Evolutionary conservation across 2,113 vertebrate genomes (phyloP).

Genomic region (Bujurquina vittata): DNA sequence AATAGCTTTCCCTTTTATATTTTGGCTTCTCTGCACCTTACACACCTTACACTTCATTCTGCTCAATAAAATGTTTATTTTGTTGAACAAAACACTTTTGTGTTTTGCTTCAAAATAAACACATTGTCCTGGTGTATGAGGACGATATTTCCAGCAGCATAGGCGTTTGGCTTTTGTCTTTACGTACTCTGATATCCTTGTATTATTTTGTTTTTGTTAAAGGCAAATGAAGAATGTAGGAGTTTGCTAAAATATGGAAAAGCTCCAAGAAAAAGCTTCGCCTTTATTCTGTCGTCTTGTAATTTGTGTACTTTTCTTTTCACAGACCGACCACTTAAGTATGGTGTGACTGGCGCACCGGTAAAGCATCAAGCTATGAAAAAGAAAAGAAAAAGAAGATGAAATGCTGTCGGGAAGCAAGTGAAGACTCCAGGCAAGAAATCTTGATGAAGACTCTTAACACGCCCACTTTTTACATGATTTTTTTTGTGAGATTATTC

Average conservation of each 20-base stretch:
- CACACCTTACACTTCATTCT: background rate
- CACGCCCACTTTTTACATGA: background rate
- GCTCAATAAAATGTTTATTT: background rate
- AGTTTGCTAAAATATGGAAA: background rate
- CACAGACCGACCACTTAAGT: constrained; percentile 40
- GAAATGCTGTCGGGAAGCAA: background rate
- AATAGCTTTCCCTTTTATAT: too few species aligned
- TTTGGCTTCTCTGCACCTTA: background rate
- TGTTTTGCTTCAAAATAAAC: background rate
- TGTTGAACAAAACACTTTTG: background rate
- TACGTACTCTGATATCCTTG: too few species aligned
- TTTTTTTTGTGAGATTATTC: background rate
- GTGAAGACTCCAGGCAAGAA: background rate
- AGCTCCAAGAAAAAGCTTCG: background rate
- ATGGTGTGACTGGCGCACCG: background rate
- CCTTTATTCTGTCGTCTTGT: background rate
- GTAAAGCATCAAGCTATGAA: background rate
- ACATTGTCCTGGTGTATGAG: too few species aligned
- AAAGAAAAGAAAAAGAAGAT: background rate
- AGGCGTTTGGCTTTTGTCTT: too few species aligned
- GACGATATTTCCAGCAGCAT: too few species aligned
- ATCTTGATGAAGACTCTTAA: background rate
- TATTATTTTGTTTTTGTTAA: too few species aligned
- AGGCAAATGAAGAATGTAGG: too few species aligned
- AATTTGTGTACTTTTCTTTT: background rate